Base-by-base conservation (phyloP, 2,113 vertebrate genomes). In the Oncorhynchus clarkii region DNA sequence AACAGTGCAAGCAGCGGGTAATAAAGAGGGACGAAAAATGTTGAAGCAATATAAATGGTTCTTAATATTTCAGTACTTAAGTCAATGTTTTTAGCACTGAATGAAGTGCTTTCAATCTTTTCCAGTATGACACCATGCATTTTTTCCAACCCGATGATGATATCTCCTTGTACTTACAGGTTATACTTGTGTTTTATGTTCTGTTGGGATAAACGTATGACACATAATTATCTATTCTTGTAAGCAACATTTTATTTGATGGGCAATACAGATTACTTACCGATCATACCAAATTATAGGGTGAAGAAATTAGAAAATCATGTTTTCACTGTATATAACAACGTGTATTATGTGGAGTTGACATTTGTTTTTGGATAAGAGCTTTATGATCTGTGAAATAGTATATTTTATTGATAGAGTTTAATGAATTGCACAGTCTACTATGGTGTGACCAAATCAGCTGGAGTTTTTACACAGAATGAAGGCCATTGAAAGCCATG, bases 331-430 rank as follows among this genome's bases (percentile, higher is more conserved):
- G 72, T 84, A 84, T 81, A 89, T 85, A 49, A 4, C 8, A 81
- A 72, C 24, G 72, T 67, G 5, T 34, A 34, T 34, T 34, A 80
- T 79, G 76, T 79, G 24, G n/a, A 70, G 88, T 84, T 76, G 66
- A 51, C 75, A 78, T 73, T 83, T 83, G 82, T 73, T 83, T 83
- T 82, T 86, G 29, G 72, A 86, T 78, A 91, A 88, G 88, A 88
- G 89, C 89, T 92, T 85, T 84, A 77, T 76, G 29, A 82, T 85
- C 64, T 67, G 48, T 14, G 13, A 51, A 51, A 51, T 3, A 51
- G 13, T 34, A 34, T 34, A 51, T 51, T 14, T 34, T 7, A 7
- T 34, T 34, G 34, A 34, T 51, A 48, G 27, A 34, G 34, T 31
- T 31, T 5, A 31, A 5, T 49, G 48, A 49, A 49, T 49, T 49